Evolutionary conservation across 2,113 vertebrate genomes (phyloP).

Genomic region (Corvus cornix): DNA sequence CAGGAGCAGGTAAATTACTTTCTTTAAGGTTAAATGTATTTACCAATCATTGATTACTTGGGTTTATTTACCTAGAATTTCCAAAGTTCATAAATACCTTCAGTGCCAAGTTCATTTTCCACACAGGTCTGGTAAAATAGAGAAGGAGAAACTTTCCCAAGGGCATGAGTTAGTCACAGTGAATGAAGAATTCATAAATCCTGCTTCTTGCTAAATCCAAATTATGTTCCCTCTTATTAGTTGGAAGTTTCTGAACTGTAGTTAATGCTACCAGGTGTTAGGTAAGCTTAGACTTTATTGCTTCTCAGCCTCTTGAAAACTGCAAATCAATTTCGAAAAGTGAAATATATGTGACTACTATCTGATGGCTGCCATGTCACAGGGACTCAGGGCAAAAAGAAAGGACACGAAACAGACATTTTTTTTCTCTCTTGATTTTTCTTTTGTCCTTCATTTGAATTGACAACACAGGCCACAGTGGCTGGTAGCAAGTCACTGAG

Average conservation of each 20-base stretch:
- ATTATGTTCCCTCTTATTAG: not conserved
- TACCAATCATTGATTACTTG: not conserved
- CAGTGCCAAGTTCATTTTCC: not conserved
- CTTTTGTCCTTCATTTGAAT: not conserved
- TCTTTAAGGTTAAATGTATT: not conserved
- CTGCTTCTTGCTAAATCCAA: not conserved
- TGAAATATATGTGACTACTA: not conserved
- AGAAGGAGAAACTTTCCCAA: not conserved
- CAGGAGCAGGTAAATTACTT: not conserved
- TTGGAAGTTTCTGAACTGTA: not conserved
- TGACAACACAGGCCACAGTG: not conserved
- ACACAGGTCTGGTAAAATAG: not conserved
- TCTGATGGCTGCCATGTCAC: not conserved
- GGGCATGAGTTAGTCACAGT: not conserved
- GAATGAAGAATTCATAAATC: not conserved
- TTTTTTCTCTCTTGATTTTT: not conserved
- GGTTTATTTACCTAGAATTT: not conserved
- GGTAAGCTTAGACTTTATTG: not conserved
- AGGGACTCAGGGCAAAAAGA: not conserved
- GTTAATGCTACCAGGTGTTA: not conserved
- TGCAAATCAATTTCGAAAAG: not conserved
- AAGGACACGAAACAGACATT: rapidly evolving
- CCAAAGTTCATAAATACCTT: not conserved
- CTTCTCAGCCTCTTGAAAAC: not conserved
- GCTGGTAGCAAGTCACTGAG: not conserved